Evolutionary conservation across 2,888 invertebrate genomes (phyloP), one percentile per base, ranked within the genome.

Genomic region (Agrotis ipsilon): DNA sequence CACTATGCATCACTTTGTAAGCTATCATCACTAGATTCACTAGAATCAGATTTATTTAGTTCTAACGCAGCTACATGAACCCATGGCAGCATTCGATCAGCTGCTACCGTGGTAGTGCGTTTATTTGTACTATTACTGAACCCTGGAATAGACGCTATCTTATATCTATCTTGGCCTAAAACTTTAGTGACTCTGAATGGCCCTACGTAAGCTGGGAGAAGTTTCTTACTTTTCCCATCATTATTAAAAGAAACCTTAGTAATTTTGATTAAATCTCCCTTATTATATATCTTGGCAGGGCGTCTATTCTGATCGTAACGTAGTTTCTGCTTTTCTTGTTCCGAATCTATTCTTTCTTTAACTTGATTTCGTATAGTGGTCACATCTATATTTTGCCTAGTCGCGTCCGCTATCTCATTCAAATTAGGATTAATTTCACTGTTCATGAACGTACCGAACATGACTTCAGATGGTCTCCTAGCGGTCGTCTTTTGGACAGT

Each of bases 181-280:
- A 27, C 54, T 27, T 27, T 18, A 27, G 27, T 27, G 9, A 54
- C 54, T 5, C 62, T 9, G 57, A 54, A 72, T n/a, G 72, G 72
- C 0, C 72, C 67, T 57, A 52, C 24, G 24, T 62, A 72, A 11
- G 61, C 48, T 3, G 72, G 66, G 1, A 72, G n/a, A 18, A 72
- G 62, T 27, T 72, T 72, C 2, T 27, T 67, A 21, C 72, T 72
- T 21, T 72, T 51, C 3, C 72, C 72, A 7, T 72, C 72, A 46
- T 72, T 67, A 16, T 57, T 51, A 46, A 67, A 67, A 39, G 39
- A 1, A 2, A 16, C n/a, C 48, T 67, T 72, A 0, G 59, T 67
- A 46, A 72, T 68, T 45, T 72, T 59, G 46, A 32, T 19, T 19
- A 51, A 13, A 19, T 51, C 51, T 19, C 51, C 51, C 19, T 11